These are phyloP conservation scores for Rhinoraja longicauda DNA, from an alignment of 2,797 vertebrate species.

Conservation along the genomic window DNA sequence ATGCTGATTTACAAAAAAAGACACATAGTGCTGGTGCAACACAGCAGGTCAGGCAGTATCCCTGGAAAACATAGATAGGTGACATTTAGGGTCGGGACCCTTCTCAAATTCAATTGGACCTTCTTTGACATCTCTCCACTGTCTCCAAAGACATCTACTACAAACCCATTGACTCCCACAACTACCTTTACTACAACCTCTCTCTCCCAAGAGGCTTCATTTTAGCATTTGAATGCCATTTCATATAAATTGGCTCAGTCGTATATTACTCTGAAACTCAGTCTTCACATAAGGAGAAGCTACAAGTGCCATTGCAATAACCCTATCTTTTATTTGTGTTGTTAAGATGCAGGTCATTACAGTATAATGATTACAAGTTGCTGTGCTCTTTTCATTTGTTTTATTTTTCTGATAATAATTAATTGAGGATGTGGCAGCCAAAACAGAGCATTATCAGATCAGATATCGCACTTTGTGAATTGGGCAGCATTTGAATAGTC, in stretches of 20 bases:
- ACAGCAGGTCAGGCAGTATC: too few relatives aligned
- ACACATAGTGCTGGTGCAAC: too few relatives aligned
- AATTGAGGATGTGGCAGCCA: neutral
- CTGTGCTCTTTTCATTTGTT: neutral
- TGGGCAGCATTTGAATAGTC: neutral
- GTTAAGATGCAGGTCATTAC: neutral
- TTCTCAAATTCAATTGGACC: too few relatives aligned
- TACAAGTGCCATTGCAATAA: neutral
- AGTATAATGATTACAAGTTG: neutral
- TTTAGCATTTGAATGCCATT: neutral
- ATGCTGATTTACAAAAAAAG: too few relatives aligned
- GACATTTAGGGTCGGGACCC: too few relatives aligned
- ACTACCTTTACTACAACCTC: too few relatives aligned
- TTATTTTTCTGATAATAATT: neutral
- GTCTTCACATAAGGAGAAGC: neutral
- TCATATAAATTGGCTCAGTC: neutral
- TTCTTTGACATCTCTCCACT: too few relatives aligned
- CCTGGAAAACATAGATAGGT: too few relatives aligned
- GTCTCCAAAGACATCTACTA: too few relatives aligned
- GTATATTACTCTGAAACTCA: neutral
- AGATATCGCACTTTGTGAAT: neutral
- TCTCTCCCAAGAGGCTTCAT: too few relatives aligned
- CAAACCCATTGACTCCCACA: too few relatives aligned
- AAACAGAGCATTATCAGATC: neutral
- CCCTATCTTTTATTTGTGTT: neutral